A percentile compares a stretch with the other conserved stretches of the same genome.
phyloP scores from a whole-genome alignment of 30 jellyfish, hydroid and myxozoan genomes.

The Calvadosia cruxmelitensis region DNA sequence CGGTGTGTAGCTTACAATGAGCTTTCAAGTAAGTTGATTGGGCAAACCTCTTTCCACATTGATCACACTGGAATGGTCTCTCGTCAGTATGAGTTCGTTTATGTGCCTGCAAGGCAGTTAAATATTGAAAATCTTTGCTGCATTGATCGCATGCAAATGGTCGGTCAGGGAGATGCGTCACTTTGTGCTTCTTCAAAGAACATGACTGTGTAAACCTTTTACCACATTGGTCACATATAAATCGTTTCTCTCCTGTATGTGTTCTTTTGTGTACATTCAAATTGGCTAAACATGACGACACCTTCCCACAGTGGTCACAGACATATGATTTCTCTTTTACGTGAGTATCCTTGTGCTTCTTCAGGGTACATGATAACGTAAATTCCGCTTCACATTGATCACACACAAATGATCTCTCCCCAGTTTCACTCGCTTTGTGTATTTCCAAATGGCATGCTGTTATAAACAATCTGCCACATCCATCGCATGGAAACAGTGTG shows the following conservation, averaged over 20 bases:
- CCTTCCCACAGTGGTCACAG: not conserved
- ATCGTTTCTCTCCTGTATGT: not conserved
- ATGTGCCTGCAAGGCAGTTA: not conserved
- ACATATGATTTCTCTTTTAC: no score
- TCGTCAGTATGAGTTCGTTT: not conserved
- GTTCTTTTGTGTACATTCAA: not conserved
- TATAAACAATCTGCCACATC: not conserved
- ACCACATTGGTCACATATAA: not conserved
- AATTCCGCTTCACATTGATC: not conserved
- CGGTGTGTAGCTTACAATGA: no score
- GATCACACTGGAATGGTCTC: not conserved
- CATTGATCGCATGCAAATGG: not conserved
- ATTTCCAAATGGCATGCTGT: not conserved
- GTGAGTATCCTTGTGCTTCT: not conserved
- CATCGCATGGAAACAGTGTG: not conserved
- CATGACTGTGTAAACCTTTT: no score
- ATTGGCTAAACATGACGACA: not conserved
- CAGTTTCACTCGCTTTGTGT: not conserved
- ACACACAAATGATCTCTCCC: not conserved
- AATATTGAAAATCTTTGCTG: not conserved
- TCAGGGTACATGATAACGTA: not conserved
- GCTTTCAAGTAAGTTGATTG: no score
- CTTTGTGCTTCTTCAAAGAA: not conserved
- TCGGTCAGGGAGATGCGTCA: not conserved
- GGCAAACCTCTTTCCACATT: not conserved